Conservation (phyloP, 2,888 invertebrate species). For the Tenodera sinensis region DNA sequence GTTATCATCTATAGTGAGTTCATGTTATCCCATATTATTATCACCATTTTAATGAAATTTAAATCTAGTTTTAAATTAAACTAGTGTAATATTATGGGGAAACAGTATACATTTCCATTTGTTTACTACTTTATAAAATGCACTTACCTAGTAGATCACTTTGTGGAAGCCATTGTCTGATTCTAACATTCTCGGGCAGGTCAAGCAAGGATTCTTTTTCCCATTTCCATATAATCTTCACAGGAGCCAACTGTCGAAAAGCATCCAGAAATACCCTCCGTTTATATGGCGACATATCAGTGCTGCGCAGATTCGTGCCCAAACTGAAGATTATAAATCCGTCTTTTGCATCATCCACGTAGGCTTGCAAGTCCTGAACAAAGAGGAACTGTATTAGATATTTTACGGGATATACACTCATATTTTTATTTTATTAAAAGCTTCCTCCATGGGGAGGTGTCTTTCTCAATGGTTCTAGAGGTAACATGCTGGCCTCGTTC, state of each 20-base stretch:
- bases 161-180: constrained; percentile 20
- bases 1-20: no score
- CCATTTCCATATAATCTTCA: constrained; percentile 45
- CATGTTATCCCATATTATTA: no score
- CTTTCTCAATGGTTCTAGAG: no score
- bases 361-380: constrained; percentile 46
- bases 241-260: constrained; percentile 37
- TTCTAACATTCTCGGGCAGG: constrained; percentile 12
- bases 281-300: constrained; percentile 26
- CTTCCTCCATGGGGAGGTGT: no score
- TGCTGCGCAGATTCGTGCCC: constrained; percentile 39
- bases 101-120: no score
- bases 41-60: no score
- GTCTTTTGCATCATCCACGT: constrained; percentile 48
- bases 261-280: constrained; percentile 36
- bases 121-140: not conserved
- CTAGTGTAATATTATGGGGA: no score
- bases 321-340: constrained; percentile 45
- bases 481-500: no score
- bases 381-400: not conserved
- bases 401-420: no score
- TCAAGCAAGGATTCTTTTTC: constrained; percentile 34
- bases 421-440: no score
- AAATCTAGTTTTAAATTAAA: no score
- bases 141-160: constrained; percentile 10